Evolutionary conservation across 2,797 vertebrate species (phyloP).

Genomic region (Falco cherrug): DNA sequence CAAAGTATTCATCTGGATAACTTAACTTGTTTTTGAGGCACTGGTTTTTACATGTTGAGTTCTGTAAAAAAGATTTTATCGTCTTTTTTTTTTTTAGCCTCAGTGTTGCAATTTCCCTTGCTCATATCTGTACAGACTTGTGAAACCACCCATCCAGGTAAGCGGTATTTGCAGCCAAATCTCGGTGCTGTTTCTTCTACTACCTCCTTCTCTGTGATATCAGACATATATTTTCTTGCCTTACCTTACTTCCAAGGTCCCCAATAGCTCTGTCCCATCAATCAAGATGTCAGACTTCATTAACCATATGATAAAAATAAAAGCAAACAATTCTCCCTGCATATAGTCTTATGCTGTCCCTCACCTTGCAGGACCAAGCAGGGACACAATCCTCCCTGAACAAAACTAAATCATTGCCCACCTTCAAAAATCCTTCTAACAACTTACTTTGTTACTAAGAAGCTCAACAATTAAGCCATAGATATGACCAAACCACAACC

Average conservation of each 20-base stretch:
- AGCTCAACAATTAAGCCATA: not conserved
- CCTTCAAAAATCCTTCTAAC: not conserved
- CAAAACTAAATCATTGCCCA: not conserved
- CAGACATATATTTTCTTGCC: not conserved
- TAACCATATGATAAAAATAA: slow-evolving; percentile 25
- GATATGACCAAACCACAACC: not conserved
- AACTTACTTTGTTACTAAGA: not conserved
- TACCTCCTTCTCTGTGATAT: not conserved
- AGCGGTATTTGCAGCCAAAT: not conserved
- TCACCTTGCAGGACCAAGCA: not conserved
- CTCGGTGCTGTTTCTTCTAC: not conserved
- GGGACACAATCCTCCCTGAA: not conserved
- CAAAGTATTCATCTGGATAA: not conserved
- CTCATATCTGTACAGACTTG: not conserved
- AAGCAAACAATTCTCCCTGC: not conserved
- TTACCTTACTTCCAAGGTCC: not conserved
- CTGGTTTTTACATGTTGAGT: not conserved
- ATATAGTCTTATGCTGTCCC: not conserved
- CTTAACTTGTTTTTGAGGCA: not conserved
- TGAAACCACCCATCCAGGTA: not conserved
- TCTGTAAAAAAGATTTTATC: not conserved
- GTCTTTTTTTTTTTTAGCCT: not conserved
- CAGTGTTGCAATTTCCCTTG: not conserved
- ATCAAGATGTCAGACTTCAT: slow-evolving; percentile 10
- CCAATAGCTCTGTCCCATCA: not conserved